Evolutionary conservation across 2,888 invertebrate species (phyloP).

Genomic region (Sussaba pulchella): DNA sequence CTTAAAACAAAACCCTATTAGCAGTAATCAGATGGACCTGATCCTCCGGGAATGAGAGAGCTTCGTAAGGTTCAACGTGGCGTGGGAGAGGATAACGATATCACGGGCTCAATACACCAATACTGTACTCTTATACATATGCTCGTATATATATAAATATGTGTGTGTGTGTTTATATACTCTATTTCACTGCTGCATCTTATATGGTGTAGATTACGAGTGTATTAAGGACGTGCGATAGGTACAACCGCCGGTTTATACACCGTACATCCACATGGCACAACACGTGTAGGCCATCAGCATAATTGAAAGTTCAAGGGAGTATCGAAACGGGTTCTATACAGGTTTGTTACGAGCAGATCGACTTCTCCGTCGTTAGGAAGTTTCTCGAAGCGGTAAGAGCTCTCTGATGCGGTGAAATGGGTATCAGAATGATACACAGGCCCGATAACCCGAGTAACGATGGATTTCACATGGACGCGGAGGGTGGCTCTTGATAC

Average conservation of each 20-base stretch:
- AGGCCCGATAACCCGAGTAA: not conserved
- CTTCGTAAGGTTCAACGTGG: constrained; percentile 40
- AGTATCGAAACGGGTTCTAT: constrained; percentile 44
- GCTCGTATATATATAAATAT: not conserved
- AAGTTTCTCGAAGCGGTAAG: constrained; percentile 6
- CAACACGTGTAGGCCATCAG: constrained; percentile 40
- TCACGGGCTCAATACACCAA: constrained; percentile 64
- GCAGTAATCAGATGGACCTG: constrained; percentile 77
- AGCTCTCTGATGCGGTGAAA: constrained; percentile 1
- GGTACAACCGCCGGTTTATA: not conserved
- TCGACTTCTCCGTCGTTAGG: constrained; percentile 57
- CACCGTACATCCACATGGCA: not conserved
- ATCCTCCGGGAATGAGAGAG: constrained; percentile 74
- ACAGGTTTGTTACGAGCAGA: constrained; percentile 32
- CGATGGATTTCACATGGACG: constrained; percentile 8
- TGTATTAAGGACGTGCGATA: constrained; percentile 22
- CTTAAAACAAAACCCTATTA: constrained; percentile 77
- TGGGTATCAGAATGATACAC: constrained; percentile 9
- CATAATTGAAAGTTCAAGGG: constrained; percentile 74
- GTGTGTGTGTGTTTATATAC: not conserved
- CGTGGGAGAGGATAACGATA: constrained; percentile 49
- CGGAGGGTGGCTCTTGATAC: constrained; percentile 1
- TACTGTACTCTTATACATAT: constrained; percentile 58
- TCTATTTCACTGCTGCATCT: constrained; percentile 14
- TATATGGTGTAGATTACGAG: constrained; percentile 14